Evolutionary conservation across 2,888 invertebrate genomes (phyloP).

Genomic region (Brachypterus glaber): DNA sequence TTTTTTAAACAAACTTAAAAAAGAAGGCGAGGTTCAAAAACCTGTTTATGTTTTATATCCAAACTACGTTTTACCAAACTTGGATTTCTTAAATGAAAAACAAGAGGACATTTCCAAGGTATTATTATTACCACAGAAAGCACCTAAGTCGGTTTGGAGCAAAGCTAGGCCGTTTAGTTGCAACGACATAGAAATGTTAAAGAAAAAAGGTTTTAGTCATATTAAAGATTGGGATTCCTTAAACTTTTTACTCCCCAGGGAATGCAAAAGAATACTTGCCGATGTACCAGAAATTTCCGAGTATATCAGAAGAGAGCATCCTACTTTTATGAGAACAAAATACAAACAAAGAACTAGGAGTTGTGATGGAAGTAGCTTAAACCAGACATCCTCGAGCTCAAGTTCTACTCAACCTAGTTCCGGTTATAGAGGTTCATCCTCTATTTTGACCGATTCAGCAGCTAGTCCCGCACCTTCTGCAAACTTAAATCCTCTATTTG

Average conservation of each 20-base stretch:
- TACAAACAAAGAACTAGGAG: slow-evolving; percentile 50
- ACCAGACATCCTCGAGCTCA: slow-evolving; percentile 54
- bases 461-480: slow-evolving; percentile 54
- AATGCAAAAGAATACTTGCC: slow-evolving; percentile 68
- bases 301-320: slow-evolving; percentile 52
- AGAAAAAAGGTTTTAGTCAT: slow-evolving; percentile 72
- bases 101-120: slow-evolving; percentile 49
- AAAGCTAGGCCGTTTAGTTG: slow-evolving; percentile 64
- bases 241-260: slow-evolving; percentile 75
- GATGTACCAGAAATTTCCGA: slow-evolving; percentile 71
- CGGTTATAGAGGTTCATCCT: slow-evolving; percentile 79
- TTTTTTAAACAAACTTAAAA: slow-evolving; percentile 56
- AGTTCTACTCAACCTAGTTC: slow-evolving; percentile 75
- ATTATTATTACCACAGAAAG: slow-evolving; percentile 59
- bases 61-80: slow-evolving; percentile 80
- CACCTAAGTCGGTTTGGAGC: slow-evolving; percentile 36
- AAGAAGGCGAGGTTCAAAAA: slow-evolving; percentile 46
- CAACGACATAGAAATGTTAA: slow-evolving; percentile 71
- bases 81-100: slow-evolving; percentile 62
- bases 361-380: slow-evolving; percentile 48
- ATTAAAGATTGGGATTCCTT: slow-evolving; percentile 91
- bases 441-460: slow-evolving; percentile 70
- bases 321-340: slow-evolving; percentile 49
- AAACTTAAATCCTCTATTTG: slow-evolving; percentile 63
- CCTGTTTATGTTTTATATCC: slow-evolving; percentile 87